Conservation (phyloP, 2,113 vertebrate species). For the Caloenas nicobarica region DNA sequence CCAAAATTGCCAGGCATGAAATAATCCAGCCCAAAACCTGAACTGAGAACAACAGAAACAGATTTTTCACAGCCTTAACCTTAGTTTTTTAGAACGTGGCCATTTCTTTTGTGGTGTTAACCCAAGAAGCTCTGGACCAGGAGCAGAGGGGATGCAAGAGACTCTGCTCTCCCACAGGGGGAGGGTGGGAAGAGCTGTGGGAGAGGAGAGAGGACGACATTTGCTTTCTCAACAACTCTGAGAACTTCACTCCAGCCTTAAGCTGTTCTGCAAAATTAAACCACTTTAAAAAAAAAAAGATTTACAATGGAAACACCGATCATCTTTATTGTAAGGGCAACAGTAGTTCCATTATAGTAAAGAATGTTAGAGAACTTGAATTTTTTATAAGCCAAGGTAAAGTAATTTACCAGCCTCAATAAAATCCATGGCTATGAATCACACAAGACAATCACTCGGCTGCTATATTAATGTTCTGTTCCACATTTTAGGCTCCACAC, state of each 20-base stretch:
- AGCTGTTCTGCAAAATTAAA: slow-evolving; percentile 39
- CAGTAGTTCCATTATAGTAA: slow-evolving; percentile 51
- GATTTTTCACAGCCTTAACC: background rate
- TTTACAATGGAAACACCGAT: slow-evolving; percentile 65
- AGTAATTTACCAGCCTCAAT: slow-evolving; percentile 47
- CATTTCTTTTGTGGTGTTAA: background rate
- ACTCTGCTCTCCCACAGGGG: background rate
- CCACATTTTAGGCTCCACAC: slow-evolving; percentile 37
- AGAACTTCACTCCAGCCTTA: slow-evolving; percentile 9
- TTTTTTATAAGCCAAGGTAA: slow-evolving; percentile 47
- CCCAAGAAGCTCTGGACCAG: background rate
- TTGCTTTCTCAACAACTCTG: background rate
- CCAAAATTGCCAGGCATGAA: background rate
- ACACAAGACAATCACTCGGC: slow-evolving; percentile 8
- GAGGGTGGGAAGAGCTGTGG: background rate
- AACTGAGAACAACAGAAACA: background rate
- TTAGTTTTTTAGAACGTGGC: background rate
- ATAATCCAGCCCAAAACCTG: background rate
- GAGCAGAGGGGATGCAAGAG: slow-evolving; percentile 27
- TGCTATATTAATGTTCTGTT: background rate
- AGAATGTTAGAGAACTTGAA: slow-evolving; percentile 44
- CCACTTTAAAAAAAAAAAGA: slow-evolving; percentile 20
- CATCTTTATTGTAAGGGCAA: slow-evolving; percentile 57
- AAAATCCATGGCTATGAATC: slow-evolving; percentile 32
- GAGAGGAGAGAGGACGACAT: background rate